Base-by-base conservation (phyloP, 2,888 invertebrate species). In the Macrostomum cliftonense region DNA sequence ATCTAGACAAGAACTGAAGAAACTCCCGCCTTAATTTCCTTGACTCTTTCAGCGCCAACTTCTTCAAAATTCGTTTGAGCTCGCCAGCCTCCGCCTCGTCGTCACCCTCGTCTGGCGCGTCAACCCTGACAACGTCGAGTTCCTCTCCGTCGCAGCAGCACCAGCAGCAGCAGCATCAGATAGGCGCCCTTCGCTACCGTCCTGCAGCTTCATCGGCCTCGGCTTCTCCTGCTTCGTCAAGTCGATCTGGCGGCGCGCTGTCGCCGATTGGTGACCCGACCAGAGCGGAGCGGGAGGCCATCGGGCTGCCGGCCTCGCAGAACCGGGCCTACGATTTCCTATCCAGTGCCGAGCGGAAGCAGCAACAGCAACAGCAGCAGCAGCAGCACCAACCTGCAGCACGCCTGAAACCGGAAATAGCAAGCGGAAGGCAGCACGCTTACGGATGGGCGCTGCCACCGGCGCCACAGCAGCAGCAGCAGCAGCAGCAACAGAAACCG, bases 391-490 rank as follows among this genome's bases (percentile, higher is more conserved):
- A 28, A 4, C 28, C 28, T 4, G 28, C 9, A 7, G 28, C 9
- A 4, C 28, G 28, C 28, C 28, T 28, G 28, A 28, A 28, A 28
- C 28, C 28, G 4, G 28, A 28, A 9, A 28, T 28, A 4, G 28
- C 28, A 4, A 28, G 5, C 28, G 28, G 28, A 28, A 28, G 93
- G 43, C 76, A 93, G 67, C 89, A 93, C 68, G 76, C 75, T 1
- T 93, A 91, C 63, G 97, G 95, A 1, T 97, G 97, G 97, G 89
- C 89, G 65, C 76, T 97, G 58, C 95, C 91, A 7, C 9, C 28
- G 28, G n/a, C n/a, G n/a, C n/a, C n/a, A n/a, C n/a, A n/a, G n/a
- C n/a, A n/a, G n/a, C n/a, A n/a, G n/a, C n/a, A n/a, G n/a, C n/a
- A n/a, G n/a, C n/a, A n/a, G 12, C 12, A 39, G 16, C 9, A 38